Base-by-base conservation (phyloP, 2,888 invertebrate genomes). In the Eurytoma californica region DNA sequence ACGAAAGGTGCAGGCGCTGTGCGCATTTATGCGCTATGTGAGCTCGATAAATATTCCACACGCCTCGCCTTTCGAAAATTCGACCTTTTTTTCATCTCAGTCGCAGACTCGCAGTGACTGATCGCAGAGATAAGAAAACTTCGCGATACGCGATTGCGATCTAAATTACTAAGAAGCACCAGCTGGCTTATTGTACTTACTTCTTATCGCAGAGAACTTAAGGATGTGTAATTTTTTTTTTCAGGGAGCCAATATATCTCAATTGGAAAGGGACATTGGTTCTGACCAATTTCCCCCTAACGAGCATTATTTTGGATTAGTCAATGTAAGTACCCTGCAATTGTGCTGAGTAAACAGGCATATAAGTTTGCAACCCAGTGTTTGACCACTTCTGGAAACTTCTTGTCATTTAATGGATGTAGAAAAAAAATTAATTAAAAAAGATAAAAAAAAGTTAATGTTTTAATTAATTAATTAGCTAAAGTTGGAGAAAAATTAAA, bases 261-360 rank as follows among this genome's bases (percentile, higher is more conserved):
- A 99, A 92, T 92, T 99, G 91, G 99, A 99, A 93, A 96, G 97
- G 93, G 99, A 99, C 93, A 98, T 99, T 90, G 99, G 98, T 89
- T 95, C 97, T 87, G 99, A 99, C 92, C 97, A 98, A 91, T 97
- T 99, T 92, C 98, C 98, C 88, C 96, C 97, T 83, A 99, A 99
- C 91, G 99, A 99, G 91, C 98, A 98, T 91, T 99, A 98, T 91
- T 99, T 99, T 93, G 99, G 99, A 89, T 94, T 99, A 91, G 98
- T 99, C 84, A 99, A 99, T 94, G 98, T 98, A 92, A 94, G 96
- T 78, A 60, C 61, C 2, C 20, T 53, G 20, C 55, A 47, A 39
- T 39, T 39, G 39, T 7, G 3, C 3, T 39, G 3, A 39, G 39
- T 39, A 39, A 39, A 39, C 39, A 39, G 39, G 3, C 9, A 9